These are phyloP conservation scores for Limanda limanda DNA, from an alignment of 2,113 vertebrate species.

Conservation along the genomic window DNA sequence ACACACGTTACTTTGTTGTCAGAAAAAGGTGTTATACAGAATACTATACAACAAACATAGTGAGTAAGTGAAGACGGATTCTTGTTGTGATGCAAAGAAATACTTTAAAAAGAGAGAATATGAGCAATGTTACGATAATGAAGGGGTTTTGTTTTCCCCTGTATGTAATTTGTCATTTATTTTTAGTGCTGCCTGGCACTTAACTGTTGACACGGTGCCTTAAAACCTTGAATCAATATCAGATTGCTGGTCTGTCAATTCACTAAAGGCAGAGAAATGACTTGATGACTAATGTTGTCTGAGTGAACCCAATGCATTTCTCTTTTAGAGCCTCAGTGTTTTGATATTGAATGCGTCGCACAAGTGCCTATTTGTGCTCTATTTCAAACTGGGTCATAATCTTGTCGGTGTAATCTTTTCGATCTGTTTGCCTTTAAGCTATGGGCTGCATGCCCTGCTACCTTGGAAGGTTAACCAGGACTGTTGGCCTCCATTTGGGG, in stretches of 20 bases:
- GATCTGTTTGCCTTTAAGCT: neutral
- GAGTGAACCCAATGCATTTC: neutral
- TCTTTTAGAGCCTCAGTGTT: neutral
- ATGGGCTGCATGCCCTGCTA: neutral
- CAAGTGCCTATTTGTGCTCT: neutral
- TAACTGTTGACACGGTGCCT: neutral
- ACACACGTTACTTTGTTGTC: neutral
- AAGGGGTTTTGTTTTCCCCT: neutral
- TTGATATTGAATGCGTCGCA: neutral
- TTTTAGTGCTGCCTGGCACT: neutral
- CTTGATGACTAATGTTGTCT: neutral
- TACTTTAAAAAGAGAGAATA: neutral
- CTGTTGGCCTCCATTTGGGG: neutral
- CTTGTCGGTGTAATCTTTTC: neutral
- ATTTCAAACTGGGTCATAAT: neutral
- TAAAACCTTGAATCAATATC: neutral
- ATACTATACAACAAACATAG: neutral
- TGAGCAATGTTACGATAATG: neutral
- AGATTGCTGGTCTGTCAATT: neutral
- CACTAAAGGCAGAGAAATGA: neutral
- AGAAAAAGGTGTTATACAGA: slow-evolving; percentile 9
- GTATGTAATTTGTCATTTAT: neutral
- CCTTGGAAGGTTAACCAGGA: neutral
- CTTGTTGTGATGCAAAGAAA: slow-evolving; percentile 7
- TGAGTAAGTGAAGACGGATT: neutral